Evolutionary conservation across 2,113 vertebrate species (phyloP), one percentile per base, ranked within the genome.

Genomic region (Pimephales promelas): DNA sequence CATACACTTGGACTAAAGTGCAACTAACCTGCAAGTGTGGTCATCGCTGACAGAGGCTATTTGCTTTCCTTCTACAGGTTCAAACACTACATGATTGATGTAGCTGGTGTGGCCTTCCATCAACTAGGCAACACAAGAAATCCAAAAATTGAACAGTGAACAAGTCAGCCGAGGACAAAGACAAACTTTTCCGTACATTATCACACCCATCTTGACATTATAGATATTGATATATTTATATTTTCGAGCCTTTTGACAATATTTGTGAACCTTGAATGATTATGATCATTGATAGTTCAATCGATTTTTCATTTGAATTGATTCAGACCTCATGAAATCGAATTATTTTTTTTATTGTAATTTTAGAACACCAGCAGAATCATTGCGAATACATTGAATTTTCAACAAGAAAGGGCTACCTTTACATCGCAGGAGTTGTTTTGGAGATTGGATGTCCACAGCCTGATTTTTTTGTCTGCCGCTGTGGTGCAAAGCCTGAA

Each of bases 21-120:
- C 87, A 74, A 89, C 94, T 81, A 93, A 99, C 98, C 98, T 98
- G 95, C 97, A 99, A 87, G 98, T 98, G 94, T 98, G 97, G 91
- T 99, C 97, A 84, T 99, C 98, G 81, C 97, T 97, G 90, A 99
- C 97, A 70, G 97, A 98, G 92, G 97, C 97, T 82, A 99, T 93
- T 92, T 96, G 96, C 90, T 96, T 96, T 89, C 97, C 98, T 87
- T 96, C 96, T 7, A 87, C 95, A 78, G 98, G 97, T 86, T 97
- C 95, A 88, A 98, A 99, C 57, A 97, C 97, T 92, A 99, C 87
- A 85, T 96, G 96, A 91, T 99, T 99, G 88, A 99, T 95, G 91
- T 97, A 98, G 93, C 95, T 95, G 81, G 95, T 93, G 90, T 99
- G 98, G 74, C 98, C 97, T 72, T 96, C 95, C 90, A 98, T 95